Percentiles rank a stretch among this genome's conserved stretches.
Conservation (phyloP, 2,888 invertebrate genomes). For the Eurois occulta region DNA sequence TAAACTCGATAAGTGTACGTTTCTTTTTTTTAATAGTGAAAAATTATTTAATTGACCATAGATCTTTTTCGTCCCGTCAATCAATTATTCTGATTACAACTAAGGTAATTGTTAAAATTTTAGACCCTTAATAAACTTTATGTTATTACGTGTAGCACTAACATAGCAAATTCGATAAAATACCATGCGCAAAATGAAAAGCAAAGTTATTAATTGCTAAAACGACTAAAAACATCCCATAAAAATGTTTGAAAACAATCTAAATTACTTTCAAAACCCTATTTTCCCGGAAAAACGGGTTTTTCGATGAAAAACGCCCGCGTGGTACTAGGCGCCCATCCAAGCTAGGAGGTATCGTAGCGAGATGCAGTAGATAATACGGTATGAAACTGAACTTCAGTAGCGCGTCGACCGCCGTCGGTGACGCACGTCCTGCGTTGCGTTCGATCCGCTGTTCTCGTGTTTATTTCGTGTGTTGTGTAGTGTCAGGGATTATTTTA, state of each 20-base stretch:
- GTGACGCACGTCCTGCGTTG: conserved; percentile 75
- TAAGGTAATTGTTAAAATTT: background rate
- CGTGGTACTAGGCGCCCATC: conserved; percentile 80
- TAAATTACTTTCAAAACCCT: conserved; percentile 28
- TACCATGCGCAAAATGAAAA: background rate
- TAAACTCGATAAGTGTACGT: background rate
- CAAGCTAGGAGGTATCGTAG: conserved; percentile 73
- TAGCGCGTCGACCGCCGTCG: conserved; percentile 82
- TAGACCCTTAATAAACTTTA: background rate
- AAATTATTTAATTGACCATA: too few relatives aligned
- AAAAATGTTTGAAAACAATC: conserved; percentile 16
- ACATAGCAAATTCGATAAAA: background rate
- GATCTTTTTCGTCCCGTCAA: too few relatives aligned
- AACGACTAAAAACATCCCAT: background rate
- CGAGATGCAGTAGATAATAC: conserved; percentile 81
- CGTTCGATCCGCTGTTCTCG: conserved; percentile 58
- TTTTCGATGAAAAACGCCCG: conserved; percentile 70
- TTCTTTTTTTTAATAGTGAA: too few relatives aligned
- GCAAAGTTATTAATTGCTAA: background rate
- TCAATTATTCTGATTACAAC: background rate
- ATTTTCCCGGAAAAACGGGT: conserved; percentile 69
- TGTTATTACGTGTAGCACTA: background rate
- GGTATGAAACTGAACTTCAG: conserved; percentile 78
- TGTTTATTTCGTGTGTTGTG: conserved; percentile 70
- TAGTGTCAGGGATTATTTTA: conserved; percentile 62